Evolutionary conservation across 2,113 vertebrate genomes (phyloP).

Genomic region (Paraplagusia blochii): DNA sequence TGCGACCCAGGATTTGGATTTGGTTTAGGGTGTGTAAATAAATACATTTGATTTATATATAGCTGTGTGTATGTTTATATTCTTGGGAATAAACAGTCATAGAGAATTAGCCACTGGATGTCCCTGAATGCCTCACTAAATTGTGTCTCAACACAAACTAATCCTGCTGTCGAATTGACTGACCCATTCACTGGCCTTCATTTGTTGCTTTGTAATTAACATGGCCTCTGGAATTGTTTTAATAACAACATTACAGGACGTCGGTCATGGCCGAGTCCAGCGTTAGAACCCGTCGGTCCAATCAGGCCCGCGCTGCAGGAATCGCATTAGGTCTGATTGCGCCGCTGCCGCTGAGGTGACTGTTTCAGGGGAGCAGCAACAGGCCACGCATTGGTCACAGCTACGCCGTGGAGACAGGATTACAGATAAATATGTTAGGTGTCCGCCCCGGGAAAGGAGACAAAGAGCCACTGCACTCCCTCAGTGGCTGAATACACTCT

Average conservation of each 20-base stretch:
- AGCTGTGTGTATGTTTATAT: too few species aligned
- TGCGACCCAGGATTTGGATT: too few species aligned
- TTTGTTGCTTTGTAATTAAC: conserved; percentile 40
- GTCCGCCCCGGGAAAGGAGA: conserved; percentile 60
- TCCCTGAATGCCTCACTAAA: too few species aligned
- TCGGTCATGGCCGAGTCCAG: conserved; percentile 44
- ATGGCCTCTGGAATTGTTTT: conserved; percentile 27
- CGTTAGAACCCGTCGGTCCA: conserved; percentile 68
- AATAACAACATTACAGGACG: conserved; percentile 35
- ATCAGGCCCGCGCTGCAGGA: conserved; percentile 57
- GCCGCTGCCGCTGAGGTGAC: conserved; percentile 53
- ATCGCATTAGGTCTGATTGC: conserved; percentile 67
- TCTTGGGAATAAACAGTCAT: neutral
- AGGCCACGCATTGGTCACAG: conserved; percentile 70
- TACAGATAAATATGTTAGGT: conserved; percentile 72
- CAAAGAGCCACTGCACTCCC: conserved; percentile 54
- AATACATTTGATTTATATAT: too few species aligned
- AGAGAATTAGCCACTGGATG: too few species aligned
- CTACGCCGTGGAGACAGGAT: conserved; percentile 60
- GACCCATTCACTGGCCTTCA: conserved; percentile 14
- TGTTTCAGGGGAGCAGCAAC: conserved; percentile 52
- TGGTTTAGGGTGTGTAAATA: too few species aligned
- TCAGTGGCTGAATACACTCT: conserved; percentile 43
- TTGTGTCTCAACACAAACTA: neutral
- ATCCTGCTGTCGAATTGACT: conserved; percentile 29